Conservation (phyloP, 2,797 vertebrate genomes). For the Cygnus olor region DNA sequence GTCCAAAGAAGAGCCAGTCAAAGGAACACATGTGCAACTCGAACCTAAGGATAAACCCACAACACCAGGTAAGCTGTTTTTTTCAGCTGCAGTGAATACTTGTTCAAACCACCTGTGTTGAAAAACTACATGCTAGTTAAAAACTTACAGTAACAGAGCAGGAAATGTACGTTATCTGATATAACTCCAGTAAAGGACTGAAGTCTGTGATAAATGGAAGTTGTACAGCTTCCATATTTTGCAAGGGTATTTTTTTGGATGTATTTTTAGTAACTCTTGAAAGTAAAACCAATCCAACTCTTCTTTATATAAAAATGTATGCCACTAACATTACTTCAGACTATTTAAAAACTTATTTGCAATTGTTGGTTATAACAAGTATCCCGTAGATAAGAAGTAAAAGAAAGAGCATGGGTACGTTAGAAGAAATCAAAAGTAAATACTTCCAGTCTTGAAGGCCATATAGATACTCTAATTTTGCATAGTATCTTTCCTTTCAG, state of each 20-base stretch:
- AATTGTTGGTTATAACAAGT: background rate
- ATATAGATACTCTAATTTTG: background rate
- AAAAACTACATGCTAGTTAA: background rate
- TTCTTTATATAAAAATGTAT: background rate
- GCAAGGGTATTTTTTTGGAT: background rate
- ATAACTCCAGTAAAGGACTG: background rate
- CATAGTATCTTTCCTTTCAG: background rate
- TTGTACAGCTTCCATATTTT: background rate
- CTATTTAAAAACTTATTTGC: background rate
- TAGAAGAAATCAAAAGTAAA: background rate
- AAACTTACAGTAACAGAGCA: background rate
- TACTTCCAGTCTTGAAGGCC: background rate
- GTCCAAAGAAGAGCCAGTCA: conserved; percentile 72
- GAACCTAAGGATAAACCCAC: conserved; percentile 76
- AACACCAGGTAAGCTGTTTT: conserved; percentile 80
- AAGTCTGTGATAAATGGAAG: background rate
- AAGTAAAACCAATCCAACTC: background rate
- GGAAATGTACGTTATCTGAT: background rate
- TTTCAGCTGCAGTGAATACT: background rate
- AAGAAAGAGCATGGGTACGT: background rate
- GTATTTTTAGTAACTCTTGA: background rate
- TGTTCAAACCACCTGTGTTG: background rate
- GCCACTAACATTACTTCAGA: background rate
- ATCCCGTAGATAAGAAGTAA: background rate
- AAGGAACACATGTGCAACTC: conserved; percentile 73